These are phyloP conservation scores for Paramisgurnus dabryanus DNA, from an alignment of 2,113 vertebrate species.

Conservation along the genomic window DNA sequence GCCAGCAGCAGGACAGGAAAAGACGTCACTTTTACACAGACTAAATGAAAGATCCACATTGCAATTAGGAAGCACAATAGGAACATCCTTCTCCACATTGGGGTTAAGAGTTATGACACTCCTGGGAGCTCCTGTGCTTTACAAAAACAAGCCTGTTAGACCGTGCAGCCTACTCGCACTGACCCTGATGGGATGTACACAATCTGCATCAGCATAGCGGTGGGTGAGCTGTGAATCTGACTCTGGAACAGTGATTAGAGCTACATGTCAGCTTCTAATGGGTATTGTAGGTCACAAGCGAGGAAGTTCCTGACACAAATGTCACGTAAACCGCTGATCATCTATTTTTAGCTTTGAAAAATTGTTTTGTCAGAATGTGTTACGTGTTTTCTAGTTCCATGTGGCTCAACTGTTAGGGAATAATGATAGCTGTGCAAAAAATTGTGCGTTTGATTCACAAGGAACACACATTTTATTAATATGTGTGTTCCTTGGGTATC, in stretches of 20 bases:
- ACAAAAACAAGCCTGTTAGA: constrained; percentile 70
- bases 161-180: constrained; percentile 49
- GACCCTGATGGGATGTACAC: constrained; percentile 28
- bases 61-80: constrained; percentile 81
- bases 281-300: constrained; percentile 33
- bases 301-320: constrained; percentile 21
- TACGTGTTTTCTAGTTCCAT: neutral
- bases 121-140: constrained; percentile 67
- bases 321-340: constrained; percentile 4
- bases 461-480: too few relatives aligned
- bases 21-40: constrained; percentile 63
- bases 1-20: constrained; percentile 52
- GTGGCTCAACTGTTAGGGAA: too few relatives aligned
- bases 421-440: too few relatives aligned
- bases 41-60: constrained; percentile 76
- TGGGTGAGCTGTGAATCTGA: neutral
- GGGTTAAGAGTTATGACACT: constrained; percentile 72
- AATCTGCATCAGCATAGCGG: constrained; percentile 23
- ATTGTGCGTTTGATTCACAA: too few relatives aligned
- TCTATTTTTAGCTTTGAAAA: constrained; percentile 28
- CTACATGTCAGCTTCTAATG: constrained; percentile 15
- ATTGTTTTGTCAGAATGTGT: neutral
- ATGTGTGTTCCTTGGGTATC: too few relatives aligned
- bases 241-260: constrained; percentile 15
- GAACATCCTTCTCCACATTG: constrained; percentile 74